Base-by-base conservation (phyloP, 2,888 invertebrate genomes). In the Chymomyza procnemis region DNA sequence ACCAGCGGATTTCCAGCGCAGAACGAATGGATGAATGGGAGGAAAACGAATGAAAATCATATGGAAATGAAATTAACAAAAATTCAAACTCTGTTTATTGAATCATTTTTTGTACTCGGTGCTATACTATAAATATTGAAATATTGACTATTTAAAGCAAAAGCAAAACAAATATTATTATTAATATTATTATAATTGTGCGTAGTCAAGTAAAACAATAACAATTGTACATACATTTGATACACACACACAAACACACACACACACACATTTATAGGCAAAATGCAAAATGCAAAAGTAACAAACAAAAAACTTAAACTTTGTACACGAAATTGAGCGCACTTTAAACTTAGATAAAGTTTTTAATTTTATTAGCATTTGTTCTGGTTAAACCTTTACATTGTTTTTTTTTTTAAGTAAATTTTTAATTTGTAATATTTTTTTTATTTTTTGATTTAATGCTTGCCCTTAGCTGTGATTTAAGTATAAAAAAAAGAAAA, bases 31-130 rank as follows among this genome's bases (percentile, higher is more conserved):
- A 30, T 47, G 64, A 61, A 61, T 61, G 64, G 64, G 50, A 67
- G 22, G 22, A 4, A 4, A 26, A 1, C 4, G 8, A 65, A 52
- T n/a, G 14, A 21, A 52, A 48, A 41, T 26, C 47, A 58, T 61
- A 14, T 48, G 41, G n/a, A 67, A 22, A 48, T 21, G 52, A 60
- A 67, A 21, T 47, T n/a, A 26, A 16, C 46, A 69, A 81, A n/a
- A 78, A 78, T 80, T 79, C 69, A 73, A 86, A 84, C 81, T 79
- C 79, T 86, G 79, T 85, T 85, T 79, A 78, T 73, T 79, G 74
- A 69, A 78, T 85, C 78, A 83, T 88, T 88, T 88, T 88, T 89
- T 89, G 85, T 90, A 89, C 88, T 89, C 88, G 89, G 89, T 90
- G 90, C 90, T 90, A 89, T 90, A 90, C 88, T 88, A 89, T 90